Evolutionary conservation across 2,888 invertebrate species (phyloP).

Genomic region (Baccha elongata): DNA sequence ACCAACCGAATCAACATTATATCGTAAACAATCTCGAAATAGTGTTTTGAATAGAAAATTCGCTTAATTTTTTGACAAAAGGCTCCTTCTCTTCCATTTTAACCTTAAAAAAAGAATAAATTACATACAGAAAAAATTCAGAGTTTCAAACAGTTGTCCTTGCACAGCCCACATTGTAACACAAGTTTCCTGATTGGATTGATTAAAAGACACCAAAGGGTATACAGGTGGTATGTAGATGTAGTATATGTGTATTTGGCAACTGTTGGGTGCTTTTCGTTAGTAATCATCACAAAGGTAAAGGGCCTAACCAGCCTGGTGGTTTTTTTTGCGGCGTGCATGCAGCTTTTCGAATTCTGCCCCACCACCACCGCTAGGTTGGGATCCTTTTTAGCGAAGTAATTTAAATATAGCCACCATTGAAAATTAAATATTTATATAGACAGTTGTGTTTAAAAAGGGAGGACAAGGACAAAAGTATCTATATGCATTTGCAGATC

Average conservation of each 20-base stretch:
- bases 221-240: slow-evolving; percentile 54
- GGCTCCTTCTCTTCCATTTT: slow-evolving; percentile 5
- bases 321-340: not conserved
- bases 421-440: slow-evolving; percentile 66
- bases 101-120: slow-evolving; percentile 29
- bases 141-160: slow-evolving; percentile 2
- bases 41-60: slow-evolving; percentile 32
- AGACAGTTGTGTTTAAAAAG: slow-evolving; percentile 15
- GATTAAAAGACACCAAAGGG: slow-evolving; percentile 49
- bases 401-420: slow-evolving; percentile 65
- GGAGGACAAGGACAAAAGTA: not conserved
- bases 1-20: not conserved
- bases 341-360: slow-evolving; percentile 15
- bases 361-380: not conserved
- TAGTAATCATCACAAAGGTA: slow-evolving; percentile 59
- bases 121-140: slow-evolving; percentile 30
- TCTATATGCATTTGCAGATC: slow-evolving; percentile 25
- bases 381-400: slow-evolving; percentile 36
- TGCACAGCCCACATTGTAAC: not conserved
- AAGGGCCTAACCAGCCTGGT: slow-evolving; percentile 4
- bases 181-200: slow-evolving; percentile 51
- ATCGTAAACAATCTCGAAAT: slow-evolving; percentile 12
- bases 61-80: slow-evolving; percentile 34
- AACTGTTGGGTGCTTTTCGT: slow-evolving; percentile 44
- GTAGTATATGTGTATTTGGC: slow-evolving; percentile 6